phyloP scores from a whole-genome alignment of 1,140 invertebrate species.

The Drosophila jambulina region DNA sequence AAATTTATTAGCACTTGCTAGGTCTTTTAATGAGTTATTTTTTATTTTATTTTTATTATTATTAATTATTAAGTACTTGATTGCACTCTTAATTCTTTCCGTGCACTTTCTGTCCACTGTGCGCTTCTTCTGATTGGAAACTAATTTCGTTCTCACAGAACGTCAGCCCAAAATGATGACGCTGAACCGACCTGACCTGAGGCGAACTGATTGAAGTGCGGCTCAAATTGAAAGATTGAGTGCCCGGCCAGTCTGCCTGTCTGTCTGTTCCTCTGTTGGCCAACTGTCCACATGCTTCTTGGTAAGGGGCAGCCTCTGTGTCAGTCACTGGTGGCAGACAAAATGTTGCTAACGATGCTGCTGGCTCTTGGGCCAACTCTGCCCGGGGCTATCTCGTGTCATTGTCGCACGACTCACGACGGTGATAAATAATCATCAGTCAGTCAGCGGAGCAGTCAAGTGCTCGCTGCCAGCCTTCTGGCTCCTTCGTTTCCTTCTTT shows the following conservation, averaged over 20 bases:
- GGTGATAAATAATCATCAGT: slow-evolving; percentile 82
- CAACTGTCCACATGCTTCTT: slow-evolving; percentile 18
- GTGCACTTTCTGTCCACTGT: not conserved
- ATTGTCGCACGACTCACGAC: slow-evolving; percentile 83
- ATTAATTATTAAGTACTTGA: too few relatives aligned
- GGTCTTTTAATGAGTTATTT: too few relatives aligned
- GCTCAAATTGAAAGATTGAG: slow-evolving; percentile 67
- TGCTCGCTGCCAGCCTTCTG: slow-evolving; percentile 30
- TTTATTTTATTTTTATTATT: too few relatives aligned
- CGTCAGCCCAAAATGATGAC: slow-evolving; percentile 63
- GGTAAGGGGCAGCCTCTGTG: slow-evolving; percentile 34
- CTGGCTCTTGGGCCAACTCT: slow-evolving; percentile 43
- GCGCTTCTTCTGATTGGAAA: slow-evolving; percentile 26
- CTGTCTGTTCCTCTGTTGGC: slow-evolving; percentile 11
- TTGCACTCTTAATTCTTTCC: not conserved
- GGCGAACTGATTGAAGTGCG: slow-evolving; percentile 48
- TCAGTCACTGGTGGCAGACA: slow-evolving; percentile 67
- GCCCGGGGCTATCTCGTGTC: slow-evolving; percentile 63
- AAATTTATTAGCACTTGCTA: too few relatives aligned
- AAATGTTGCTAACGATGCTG: slow-evolving; percentile 77
- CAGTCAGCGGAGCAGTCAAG: slow-evolving; percentile 41
- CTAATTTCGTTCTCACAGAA: slow-evolving; percentile 73
- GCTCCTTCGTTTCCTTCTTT: slow-evolving; percentile 32
- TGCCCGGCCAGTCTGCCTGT: slow-evolving; percentile 40
- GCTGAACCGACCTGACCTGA: slow-evolving; percentile 37